These are phyloP conservation scores for Mesoligia furuncula DNA, from an alignment of 2,888 invertebrate species.

Conservation along the genomic window DNA sequence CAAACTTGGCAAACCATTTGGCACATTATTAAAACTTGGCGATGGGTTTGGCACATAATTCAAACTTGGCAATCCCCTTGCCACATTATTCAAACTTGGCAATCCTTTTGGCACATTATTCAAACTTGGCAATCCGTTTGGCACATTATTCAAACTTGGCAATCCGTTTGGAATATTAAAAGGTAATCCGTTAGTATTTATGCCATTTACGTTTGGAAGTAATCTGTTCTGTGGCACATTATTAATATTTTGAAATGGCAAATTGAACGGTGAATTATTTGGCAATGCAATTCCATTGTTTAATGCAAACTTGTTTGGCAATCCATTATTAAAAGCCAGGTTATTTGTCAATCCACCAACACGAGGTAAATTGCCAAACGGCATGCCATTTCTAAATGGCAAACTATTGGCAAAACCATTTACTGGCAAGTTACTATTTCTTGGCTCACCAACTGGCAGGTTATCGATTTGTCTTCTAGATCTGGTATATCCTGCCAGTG, in stretches of 20 bases:
- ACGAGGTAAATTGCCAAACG: conserved; percentile 10
- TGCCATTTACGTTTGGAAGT: conserved; percentile 25
- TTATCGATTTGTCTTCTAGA: conserved; percentile 42
- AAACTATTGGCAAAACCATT: conserved; percentile 2
- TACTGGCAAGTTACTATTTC: conserved; percentile 20
- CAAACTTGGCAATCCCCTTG: neutral
- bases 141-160: neutral
- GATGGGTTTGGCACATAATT: neutral
- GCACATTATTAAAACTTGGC: neutral
- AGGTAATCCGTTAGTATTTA: neutral
- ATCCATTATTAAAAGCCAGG: neutral
- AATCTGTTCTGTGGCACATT: conserved; percentile 11
- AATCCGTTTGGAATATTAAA: neutral
- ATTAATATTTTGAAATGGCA: conserved; percentile 6
- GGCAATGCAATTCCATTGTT: neutral
- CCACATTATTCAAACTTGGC: neutral
- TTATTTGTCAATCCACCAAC: conserved; percentile 14
- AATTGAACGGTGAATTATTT: neutral
- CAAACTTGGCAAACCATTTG: neutral
- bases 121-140: neutral
- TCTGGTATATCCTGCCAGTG: conserved; percentile 20
- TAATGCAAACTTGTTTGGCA: neutral
- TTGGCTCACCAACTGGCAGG: neutral
- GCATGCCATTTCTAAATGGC: conserved; percentile 11
- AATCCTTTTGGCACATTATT: neutral